These are phyloP conservation scores for Lacerta bilineata DNA, from an alignment of 2,797 vertebrate species.

Conservation along the genomic window DNA sequence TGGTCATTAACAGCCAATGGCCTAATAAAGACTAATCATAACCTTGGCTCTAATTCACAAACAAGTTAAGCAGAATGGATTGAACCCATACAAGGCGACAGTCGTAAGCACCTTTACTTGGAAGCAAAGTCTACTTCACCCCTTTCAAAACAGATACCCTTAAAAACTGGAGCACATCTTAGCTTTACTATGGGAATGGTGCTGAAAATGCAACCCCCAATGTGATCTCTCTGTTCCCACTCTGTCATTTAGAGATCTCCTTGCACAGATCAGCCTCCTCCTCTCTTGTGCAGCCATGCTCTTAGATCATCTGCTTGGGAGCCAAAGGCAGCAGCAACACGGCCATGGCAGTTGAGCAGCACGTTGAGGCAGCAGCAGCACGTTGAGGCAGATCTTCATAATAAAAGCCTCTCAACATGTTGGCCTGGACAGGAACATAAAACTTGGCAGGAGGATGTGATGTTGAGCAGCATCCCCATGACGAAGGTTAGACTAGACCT, in stretches of 20 bases:
- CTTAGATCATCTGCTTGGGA: neutral
- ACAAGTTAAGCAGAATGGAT: neutral
- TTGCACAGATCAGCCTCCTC: neutral
- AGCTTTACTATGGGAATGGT: neutral
- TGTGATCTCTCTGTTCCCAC: neutral
- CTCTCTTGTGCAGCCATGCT: neutral
- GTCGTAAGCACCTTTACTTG: neutral
- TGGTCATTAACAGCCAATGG: neutral
- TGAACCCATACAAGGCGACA: neutral
- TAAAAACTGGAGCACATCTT: neutral
- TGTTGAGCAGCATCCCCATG: neutral
- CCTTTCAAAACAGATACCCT: neutral
- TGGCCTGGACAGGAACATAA: neutral
- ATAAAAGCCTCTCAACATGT: neutral
- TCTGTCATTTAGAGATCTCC: neutral
- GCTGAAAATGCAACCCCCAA: neutral
- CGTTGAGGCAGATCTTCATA: neutral
- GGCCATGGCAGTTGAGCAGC: neutral
- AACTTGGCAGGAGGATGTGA: neutral
- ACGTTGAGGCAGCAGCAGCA: neutral
- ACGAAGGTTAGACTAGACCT: neutral
- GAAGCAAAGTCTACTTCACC: neutral
- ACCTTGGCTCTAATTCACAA: neutral
- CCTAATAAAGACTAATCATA: neutral
- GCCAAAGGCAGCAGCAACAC: neutral